These are phyloP conservation scores for Phymastichus coffea DNA, from an alignment of 1,140 invertebrate genomes.

Conservation along the genomic window DNA sequence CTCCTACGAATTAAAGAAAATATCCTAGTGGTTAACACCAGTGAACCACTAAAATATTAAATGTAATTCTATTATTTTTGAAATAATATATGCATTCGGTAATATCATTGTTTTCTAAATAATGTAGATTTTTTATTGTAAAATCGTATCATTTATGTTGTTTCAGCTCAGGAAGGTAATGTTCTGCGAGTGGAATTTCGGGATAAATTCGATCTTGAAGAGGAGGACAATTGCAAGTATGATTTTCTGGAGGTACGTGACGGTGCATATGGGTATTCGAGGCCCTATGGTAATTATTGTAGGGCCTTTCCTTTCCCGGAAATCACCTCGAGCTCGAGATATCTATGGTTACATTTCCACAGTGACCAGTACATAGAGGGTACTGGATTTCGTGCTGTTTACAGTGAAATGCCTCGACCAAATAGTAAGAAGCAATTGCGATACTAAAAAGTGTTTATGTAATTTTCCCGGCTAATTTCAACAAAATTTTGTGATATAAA, in stretches of 20 bases:
- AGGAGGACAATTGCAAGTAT: conserved; percentile 72
- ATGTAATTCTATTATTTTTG: too few relatives aligned
- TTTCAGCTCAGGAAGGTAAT: conserved; percentile 75
- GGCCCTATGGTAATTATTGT: conserved; percentile 68
- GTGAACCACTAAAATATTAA: too few relatives aligned
- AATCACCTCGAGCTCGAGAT: conserved; percentile 72
- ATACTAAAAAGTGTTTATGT: too few relatives aligned
- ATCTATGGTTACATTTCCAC: conserved; percentile 81
- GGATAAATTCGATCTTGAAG: conserved; percentile 78
- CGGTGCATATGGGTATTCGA: conserved; percentile 83
- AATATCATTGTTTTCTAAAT: too few relatives aligned
- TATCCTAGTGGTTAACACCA: too few relatives aligned
- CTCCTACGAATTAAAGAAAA: too few relatives aligned
- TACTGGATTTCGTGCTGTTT: conserved; percentile 79
- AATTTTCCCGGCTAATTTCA: too few relatives aligned
- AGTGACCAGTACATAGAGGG: conserved; percentile 85
- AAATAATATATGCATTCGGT: too few relatives aligned
- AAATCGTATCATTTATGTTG: too few relatives aligned
- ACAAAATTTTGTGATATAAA: too few relatives aligned
- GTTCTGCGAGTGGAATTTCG: conserved; percentile 79
- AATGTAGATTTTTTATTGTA: too few relatives aligned
- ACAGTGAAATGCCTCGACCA: conserved; percentile 64
- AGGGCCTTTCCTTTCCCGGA: conserved; percentile 76
- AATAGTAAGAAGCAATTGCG: conserved; percentile 29
- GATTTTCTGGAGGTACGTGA: conserved; percentile 84